These are phyloP conservation scores for Atherix ibis DNA, from an alignment of 2,888 invertebrate genomes.

Conservation along the genomic window DNA sequence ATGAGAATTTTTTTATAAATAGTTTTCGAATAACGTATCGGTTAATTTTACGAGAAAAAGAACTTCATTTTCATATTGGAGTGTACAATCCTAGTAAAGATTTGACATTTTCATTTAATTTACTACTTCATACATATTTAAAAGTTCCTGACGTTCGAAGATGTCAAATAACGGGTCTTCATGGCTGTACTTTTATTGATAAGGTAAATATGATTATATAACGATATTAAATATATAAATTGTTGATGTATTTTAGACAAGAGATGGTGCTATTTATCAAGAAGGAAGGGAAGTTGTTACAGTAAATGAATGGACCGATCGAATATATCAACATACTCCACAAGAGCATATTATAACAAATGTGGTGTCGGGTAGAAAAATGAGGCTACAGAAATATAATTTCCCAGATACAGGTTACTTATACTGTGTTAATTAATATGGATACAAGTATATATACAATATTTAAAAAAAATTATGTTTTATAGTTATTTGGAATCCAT, in stretches of 20 bases:
- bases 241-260: conserved; percentile 39
- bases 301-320: conserved; percentile 83
- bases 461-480: conserved; percentile 1
- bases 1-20: conserved; percentile 12
- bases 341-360: conserved; percentile 87
- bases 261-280: conserved; percentile 72
- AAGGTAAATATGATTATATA: conserved; percentile 40
- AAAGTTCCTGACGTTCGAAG: conserved; percentile 87
- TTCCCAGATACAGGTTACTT: conserved; percentile 74
- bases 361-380: conserved; percentile 79
- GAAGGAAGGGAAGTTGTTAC: conserved; percentile 83
- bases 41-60: conserved; percentile 77
- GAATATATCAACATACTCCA: conserved; percentile 84
- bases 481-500: conserved; percentile 89
- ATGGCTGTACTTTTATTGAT: conserved; percentile 79
- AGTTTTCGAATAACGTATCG: conserved; percentile 88
- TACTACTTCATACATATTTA: conserved; percentile 88
- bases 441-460: not conserved
- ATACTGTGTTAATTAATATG: too few species aligned
- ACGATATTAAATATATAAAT: conserved; percentile 1
- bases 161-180: conserved; percentile 82
- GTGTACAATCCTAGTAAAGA: conserved; percentile 90
- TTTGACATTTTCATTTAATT: conserved; percentile 77
- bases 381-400: conserved; percentile 87
- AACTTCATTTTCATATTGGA: conserved; percentile 82